Base-by-base conservation (phyloP, 2,113 vertebrate species). In the Columba janthina region DNA sequence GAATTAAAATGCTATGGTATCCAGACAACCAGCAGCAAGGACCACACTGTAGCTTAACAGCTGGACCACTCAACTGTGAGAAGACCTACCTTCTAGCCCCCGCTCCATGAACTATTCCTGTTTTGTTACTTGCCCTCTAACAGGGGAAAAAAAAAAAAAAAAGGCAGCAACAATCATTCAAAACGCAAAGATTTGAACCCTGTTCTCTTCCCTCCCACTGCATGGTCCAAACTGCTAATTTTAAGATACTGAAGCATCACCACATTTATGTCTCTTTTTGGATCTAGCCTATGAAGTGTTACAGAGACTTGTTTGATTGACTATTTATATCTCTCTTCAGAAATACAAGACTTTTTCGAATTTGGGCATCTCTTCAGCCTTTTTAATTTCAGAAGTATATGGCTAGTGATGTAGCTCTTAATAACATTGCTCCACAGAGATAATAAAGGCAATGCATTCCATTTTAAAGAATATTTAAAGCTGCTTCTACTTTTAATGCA, bases 291-390 rank as follows among this genome's bases (percentile, higher is more conserved):
- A 31, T 34, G 22, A 80, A 81, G 26, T 40, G 21, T 62, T 80
- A 84, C 22, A 88, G n/a, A 46, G 38, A 88, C 48, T 67, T 82
- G 42, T 85, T 58, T 81, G 67, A 73, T 7, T 50, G 53, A 84
- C 51, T 92, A 57, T 85, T 94, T 85, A 26, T 69, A 50, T n/a
- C 26, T 90, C 46, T 69, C 65, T 86, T 78, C 34, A 87, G 44
- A 92, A 84, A 75, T 11, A 89, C 12, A 78, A 64, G 56, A 64
- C 31, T 74, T 51, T 53, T 57, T 42, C 67, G 32, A 83, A 93
- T 90, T 60, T 71, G 86, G 88, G 79, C 69, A 90, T 25, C 61
- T 74, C 65, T 90, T 93, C 86, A 90, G 73, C 38, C 67, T 89
- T 89, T 86, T 90, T 48, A 34, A 84, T 86, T 90, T 90, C 66